Base-by-base conservation (phyloP, 2,113 vertebrate species). In the Callospermophilus lateralis region DNA sequence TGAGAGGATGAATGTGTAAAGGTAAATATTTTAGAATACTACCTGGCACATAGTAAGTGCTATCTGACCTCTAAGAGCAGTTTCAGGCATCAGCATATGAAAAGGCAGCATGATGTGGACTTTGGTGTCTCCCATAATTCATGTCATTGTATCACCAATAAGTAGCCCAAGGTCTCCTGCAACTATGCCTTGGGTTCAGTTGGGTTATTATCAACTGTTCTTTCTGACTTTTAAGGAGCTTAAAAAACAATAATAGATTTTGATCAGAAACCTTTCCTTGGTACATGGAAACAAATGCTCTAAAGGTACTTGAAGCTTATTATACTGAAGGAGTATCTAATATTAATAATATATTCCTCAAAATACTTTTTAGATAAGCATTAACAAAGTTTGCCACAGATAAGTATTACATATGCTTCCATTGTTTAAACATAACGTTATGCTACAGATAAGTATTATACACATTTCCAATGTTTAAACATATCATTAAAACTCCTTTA, bases 311-410 rank as follows among this genome's bases (percentile, higher is more conserved):
- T 86, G 6, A 67, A 84, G 3, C 20, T 83, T 79, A 84, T 51
- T 68, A 68, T 74, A 87, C 32, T 74, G 28, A 84, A 89, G 20
- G 13, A 93, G 30, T 88, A 94, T 84, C 63, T 65, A 92, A 39
- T 34, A 83, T 90, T 34, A 72, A 91, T 79, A 22, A 84, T 53
- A 53, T 53, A 37, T 37, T 84, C n/a, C 65, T 88, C 12, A 84
- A 58, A 90, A 88, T 67, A 48, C 58, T 84, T 61, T 65, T 92
- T 85, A 48, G 42, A n/a, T 74, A 78, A 76, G 34, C 17, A 55
- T n/a, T 39, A 24, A 80, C 6, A 65, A 74, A 76, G 22, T 89
- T 92, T 85, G 39, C 7, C 48, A 65, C 15, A 72, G 9, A n/a
- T 81, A 72, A 85, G 1, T 45, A 3, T 77, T 90, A 28, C 19